phyloP scores from a whole-genome alignment of 2,888 invertebrate genomes.

The Drosophila maculinotata region DNA sequence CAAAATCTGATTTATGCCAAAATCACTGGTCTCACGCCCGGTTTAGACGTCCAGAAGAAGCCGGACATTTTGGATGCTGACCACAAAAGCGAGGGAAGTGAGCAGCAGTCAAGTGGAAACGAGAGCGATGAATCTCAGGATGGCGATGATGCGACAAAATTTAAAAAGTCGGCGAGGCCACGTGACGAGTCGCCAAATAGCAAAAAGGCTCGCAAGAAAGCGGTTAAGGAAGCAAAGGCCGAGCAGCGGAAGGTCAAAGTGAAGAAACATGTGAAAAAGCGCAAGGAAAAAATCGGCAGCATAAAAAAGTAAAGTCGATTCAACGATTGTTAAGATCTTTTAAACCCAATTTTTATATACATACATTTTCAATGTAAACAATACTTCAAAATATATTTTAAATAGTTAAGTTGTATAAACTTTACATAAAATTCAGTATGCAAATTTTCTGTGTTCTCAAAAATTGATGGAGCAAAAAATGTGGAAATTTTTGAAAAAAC shows the following conservation, averaged over 20 bases:
- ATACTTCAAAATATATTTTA: slow-evolving; percentile 2
- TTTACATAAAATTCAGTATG: too few species aligned
- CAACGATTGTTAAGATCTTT: not conserved
- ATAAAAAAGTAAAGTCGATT: slow-evolving; percentile 83
- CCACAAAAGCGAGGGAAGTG: slow-evolving; percentile 25
- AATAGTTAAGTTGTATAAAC: too few species aligned
- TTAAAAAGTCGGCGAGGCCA: slow-evolving; percentile 89
- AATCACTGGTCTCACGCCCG: slow-evolving; percentile 92
- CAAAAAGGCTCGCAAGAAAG: slow-evolving; percentile 93
- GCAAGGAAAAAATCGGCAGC: slow-evolving; percentile 89
- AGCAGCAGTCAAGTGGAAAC: slow-evolving; percentile 45
- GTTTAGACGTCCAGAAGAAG: slow-evolving; percentile 90
- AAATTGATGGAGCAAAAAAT: too few species aligned
- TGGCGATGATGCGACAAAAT: slow-evolving; percentile 85
- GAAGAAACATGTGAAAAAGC: slow-evolving; percentile 97
- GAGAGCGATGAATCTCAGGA: slow-evolving; percentile 47
- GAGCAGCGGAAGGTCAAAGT: slow-evolving; percentile 95
- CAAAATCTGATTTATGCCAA: slow-evolving; percentile 93
- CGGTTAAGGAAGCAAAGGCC: slow-evolving; percentile 94
- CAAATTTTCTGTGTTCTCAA: too few species aligned
- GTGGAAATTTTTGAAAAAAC: too few species aligned
- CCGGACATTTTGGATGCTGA: slow-evolving; percentile 87
- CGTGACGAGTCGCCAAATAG: slow-evolving; percentile 93
- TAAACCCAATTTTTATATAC: not conserved
- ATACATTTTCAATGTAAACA: slow-evolving; percentile 11